Base-by-base conservation (phyloP, 2,888 invertebrate genomes). In the Mantis religiosa region DNA sequence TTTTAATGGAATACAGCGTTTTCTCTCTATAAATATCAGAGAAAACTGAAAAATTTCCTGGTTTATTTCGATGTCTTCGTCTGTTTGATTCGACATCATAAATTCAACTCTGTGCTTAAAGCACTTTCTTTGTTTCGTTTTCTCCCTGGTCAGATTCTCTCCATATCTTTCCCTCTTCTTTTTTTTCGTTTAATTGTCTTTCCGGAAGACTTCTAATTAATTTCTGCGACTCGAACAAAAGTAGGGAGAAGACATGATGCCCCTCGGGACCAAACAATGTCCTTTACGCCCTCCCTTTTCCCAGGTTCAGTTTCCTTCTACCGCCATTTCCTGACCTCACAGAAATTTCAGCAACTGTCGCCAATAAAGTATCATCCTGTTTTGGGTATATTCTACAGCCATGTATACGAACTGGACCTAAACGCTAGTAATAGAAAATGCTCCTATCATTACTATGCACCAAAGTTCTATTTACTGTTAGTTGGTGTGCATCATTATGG, bases 161-260 rank as follows among this genome's bases (percentile, higher is more conserved):
- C 8, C 83, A 83, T 30, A 8, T 14, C 15, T 27, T 83, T 28
- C 83, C 83, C 28, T 20, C 83, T 30, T 71, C 54, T 71, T 71
- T 71, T 20, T 54, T 14, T 20, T 71, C 20, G 3, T 85, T 85
- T 85, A 84, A 54, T 54, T 85, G 85, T 85, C 54, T 85, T 47
- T 85, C 54, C 84, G 84, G 84, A n/a, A 85, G 85, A 54, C 27
- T 85, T 85, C 85, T 85, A 85, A 85, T 85, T 85, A 85, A 85
- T 85, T 85, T 85, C 54, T 54, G 27, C 27, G 27, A 4, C 54
- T 20, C 54, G 85, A 54, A 30, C 54, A 85, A 41, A 54, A 41
- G 28, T n/a, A 34, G 54, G 85, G 9, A 85, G 85, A 15, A 85
- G 54, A n/a, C 15, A 54, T 28, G 54, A 54, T 85, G 54, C 71